These are phyloP conservation scores for Zalophus californianus DNA, from an alignment of 2,797 vertebrate species.

Conservation along the genomic window DNA sequence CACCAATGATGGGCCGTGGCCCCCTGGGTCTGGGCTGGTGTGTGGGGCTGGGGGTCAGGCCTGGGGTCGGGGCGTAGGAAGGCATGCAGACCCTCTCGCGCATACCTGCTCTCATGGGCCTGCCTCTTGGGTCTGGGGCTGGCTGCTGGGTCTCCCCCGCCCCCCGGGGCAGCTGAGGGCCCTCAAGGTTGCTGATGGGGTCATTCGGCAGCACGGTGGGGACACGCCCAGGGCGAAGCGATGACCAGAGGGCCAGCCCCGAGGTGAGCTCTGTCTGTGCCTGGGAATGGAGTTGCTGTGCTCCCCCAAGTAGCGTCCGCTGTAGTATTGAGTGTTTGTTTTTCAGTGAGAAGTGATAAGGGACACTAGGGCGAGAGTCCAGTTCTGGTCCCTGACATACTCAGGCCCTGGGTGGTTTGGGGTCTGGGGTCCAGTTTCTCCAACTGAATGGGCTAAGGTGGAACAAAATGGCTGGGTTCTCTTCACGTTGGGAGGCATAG, in stretches of 20 bases:
- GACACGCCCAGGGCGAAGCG: neutral
- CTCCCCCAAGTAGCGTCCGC: neutral
- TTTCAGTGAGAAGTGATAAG: neutral
- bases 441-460: neutral
- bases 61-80: neutral
- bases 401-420: neutral
- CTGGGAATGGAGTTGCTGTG: fast-evolving
- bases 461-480: neutral
- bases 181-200: neutral
- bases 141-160: neutral
- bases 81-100: neutral
- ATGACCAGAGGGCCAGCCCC: neutral
- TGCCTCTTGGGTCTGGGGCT: neutral
- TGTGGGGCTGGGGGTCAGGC: neutral
- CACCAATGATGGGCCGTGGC: neutral
- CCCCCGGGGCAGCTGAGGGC: neutral
- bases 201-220: neutral
- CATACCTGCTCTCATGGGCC: fast-evolving
- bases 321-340: neutral
- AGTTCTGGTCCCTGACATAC: neutral
- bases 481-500: neutral
- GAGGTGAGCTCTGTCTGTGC: fast-evolving
- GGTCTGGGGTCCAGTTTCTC: neutral
- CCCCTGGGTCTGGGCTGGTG: neutral
- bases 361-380: neutral